A percentile compares a stretch with the other conserved stretches of the same genome.
Conservation (phyloP, 1,140 invertebrate genomes). For the Macrocentrus cingulum region DNA sequence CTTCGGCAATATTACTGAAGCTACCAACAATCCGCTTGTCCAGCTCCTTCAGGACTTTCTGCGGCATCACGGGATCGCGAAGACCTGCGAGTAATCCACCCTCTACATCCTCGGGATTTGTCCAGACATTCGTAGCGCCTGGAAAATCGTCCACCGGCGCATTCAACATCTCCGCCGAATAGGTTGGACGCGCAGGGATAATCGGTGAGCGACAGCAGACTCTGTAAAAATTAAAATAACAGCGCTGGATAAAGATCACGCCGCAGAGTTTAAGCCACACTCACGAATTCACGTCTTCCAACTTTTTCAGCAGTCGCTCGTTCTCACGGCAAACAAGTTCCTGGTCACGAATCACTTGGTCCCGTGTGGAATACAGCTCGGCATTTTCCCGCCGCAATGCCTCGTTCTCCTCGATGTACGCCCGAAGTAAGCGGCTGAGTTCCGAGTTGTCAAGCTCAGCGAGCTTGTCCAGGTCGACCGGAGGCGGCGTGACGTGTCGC, state of each 20-base stretch:
- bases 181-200: slow-evolving; percentile 71
- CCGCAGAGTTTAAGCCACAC: slow-evolving; percentile 47
- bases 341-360: slow-evolving; percentile 82
- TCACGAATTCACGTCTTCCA: slow-evolving; percentile 85
- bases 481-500: slow-evolving; percentile 55
- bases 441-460: slow-evolving; percentile 71
- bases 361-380: slow-evolving; percentile 78
- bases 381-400: slow-evolving; percentile 82
- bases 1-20: slow-evolving; percentile 51
- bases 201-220: slow-evolving; percentile 78
- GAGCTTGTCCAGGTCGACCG: slow-evolving; percentile 71
- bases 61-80: slow-evolving; percentile 48
- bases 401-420: slow-evolving; percentile 86
- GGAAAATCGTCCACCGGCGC: slow-evolving; percentile 47
- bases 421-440: slow-evolving; percentile 71
- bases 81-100: slow-evolving; percentile 35
- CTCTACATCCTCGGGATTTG: slow-evolving; percentile 63
- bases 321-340: slow-evolving; percentile 89
- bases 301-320: slow-evolving; percentile 80
- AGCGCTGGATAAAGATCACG: not conserved
- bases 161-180: slow-evolving; percentile 65
- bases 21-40: slow-evolving; percentile 63
- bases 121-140: slow-evolving; percentile 69
- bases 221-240: slow-evolving; percentile 52
- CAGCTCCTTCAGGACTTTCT: slow-evolving; percentile 63